phyloP scores from a whole-genome alignment of 2,888 invertebrate species.

The Dusona sp. region DNA sequence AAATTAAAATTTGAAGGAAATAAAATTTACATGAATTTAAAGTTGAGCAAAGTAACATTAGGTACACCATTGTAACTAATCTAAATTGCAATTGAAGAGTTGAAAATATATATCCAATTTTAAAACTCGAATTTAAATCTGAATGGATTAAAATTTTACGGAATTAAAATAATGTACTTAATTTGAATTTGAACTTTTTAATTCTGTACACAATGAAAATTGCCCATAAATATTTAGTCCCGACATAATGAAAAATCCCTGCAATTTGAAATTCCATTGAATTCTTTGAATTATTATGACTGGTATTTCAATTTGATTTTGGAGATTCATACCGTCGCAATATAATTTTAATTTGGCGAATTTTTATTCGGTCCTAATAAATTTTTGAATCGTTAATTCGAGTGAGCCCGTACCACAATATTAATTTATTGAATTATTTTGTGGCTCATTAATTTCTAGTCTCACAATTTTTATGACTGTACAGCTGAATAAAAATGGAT shows the following conservation, averaged over 20 bases:
- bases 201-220: no score
- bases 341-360: neutral
- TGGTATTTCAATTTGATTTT: neutral
- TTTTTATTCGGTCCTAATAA: neutral
- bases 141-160: no score
- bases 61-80: no score
- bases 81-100: no score
- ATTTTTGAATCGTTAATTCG: neutral
- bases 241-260: slow-evolving; percentile 32
- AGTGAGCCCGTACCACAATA: neutral
- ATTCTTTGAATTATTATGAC: neutral
- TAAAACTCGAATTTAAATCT: no score
- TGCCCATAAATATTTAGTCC: neutral
- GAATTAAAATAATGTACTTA: no score
- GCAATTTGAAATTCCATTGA: slow-evolving; percentile 17
- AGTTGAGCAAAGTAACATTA: no score
- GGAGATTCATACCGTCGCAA: neutral
- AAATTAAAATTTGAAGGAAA: no score
- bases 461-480: neutral
- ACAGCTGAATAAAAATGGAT: neutral
- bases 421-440: neutral
- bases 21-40: no score
- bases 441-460: neutral
- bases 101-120: no score
- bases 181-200: no score